Evolutionary conservation across 1,140 invertebrate species (phyloP), one percentile per base, ranked within the genome.

Genomic region (Agrilus planipennis): DNA sequence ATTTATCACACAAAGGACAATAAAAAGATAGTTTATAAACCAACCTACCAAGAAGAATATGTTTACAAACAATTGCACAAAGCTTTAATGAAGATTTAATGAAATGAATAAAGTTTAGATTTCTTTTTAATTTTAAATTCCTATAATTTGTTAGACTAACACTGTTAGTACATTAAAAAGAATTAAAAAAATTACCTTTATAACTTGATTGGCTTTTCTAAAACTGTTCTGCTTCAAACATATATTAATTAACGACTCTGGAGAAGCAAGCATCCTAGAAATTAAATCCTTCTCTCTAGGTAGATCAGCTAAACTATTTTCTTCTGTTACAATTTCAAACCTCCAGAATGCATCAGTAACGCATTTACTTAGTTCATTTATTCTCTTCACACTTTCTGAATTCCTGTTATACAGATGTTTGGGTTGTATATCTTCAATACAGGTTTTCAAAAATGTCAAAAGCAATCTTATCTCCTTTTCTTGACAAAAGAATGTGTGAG

Each of bases 41-140:
- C 58, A n/a, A 60, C 58, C 7, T 41, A 37, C 16, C 58, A 61
- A 40, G 60, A 62, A 46, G 50, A 47, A 31, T 57, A 61, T 41
- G 51, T 53, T n/a, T 50, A 61, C 14, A 51, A 52, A 44, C 44
- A 51, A 36, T 43, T 62, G 18, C 53, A 60, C 42, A 50, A 60
- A 41, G 52, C 45, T 22, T 39, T 61, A 19, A 41, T 49, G 41
- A 51, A 51, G 30, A 28, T 59, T 23, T 53, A 46, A 41, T n/a
- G n/a, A n/a, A n/a, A n/a, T n/a, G n/a, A n/a, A n/a, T n/a, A n/a
- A n/a, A n/a, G n/a, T n/a, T n/a, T n/a, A 40, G 7, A 18, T 21
- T 36, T 42, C 16, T 35, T 35, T 35, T 19, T 31, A 31, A 31
- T 10, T 31, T n/a, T n/a, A n/a, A n/a, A n/a, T n/a, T n/a, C n/a